These are phyloP conservation scores for Oreochromis grahami DNA, from an alignment of 2,797 vertebrate genomes.

Conservation along the genomic window DNA sequence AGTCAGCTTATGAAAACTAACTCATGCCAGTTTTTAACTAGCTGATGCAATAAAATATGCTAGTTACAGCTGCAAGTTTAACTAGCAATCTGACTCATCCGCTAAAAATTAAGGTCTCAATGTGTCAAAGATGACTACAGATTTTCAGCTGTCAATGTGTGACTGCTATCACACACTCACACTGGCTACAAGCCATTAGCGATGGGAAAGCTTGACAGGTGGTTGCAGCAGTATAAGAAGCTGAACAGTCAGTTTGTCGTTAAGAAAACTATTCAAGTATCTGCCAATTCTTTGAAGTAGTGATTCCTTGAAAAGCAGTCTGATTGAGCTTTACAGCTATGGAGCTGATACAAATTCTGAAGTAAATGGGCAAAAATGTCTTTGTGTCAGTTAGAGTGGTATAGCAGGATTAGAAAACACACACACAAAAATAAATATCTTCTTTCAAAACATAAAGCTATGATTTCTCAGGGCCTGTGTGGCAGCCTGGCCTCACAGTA, in stretches of 20 bases:
- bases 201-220: not conserved
- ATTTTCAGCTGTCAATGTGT: not conserved
- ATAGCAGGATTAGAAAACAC: not conserved
- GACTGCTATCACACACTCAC: not conserved
- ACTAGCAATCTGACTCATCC: not conserved
- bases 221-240: not conserved
- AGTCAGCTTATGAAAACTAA: not conserved
- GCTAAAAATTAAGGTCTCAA: not conserved
- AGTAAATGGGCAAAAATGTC: not conserved
- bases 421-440: not conserved
- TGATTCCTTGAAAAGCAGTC: not conserved
- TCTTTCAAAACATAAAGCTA: conserved; percentile 12
- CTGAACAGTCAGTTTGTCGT: not conserved
- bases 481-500: not conserved
- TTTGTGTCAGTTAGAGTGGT: not conserved
- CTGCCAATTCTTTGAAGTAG: not conserved
- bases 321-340: not conserved
- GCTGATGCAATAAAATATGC: not conserved
- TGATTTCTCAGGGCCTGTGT: conserved; percentile 13
- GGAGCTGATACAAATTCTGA: not conserved
- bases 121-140: not conserved
- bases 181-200: not conserved
- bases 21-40: not conserved
- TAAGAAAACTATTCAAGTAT: not conserved
- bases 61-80: not conserved